A percentile compares a stretch with the other conserved stretches of the same genome.
phyloP scores from a whole-genome alignment of 2,113 vertebrate genomes.

The Misgurnus anguillicaudatus region DNA sequence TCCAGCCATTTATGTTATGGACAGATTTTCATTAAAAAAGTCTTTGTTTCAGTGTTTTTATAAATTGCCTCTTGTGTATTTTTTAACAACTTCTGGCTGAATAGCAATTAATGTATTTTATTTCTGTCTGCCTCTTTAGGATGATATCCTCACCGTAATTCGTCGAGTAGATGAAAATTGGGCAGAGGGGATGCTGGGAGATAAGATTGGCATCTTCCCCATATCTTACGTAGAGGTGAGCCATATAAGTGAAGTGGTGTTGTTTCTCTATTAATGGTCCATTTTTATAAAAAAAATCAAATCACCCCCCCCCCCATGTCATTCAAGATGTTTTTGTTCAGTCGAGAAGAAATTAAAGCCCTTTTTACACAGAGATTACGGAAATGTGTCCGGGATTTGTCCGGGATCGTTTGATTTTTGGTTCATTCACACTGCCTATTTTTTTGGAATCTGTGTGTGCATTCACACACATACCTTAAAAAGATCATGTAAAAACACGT shows the following conservation, averaged over 20 bases:
- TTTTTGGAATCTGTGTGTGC: too few relatives aligned
- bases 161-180: conserved; percentile 98
- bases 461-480: too few relatives aligned
- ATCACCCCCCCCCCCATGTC: too few relatives aligned
- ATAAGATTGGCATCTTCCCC: conserved; percentile 99
- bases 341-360: too few relatives aligned
- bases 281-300: too few relatives aligned
- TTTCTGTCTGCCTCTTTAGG: conserved; percentile 69
- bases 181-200: conserved; percentile 99
- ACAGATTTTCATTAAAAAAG: neutral
- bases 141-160: conserved; percentile 96
- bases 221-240: conserved; percentile 98
- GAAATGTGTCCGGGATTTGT: too few relatives aligned
- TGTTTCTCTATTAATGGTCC: neutral
- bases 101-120: conserved; percentile 26
- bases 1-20: neutral
- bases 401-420: too few relatives aligned
- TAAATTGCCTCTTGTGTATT: neutral
- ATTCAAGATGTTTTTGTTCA: too few relatives aligned
- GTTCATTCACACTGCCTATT: too few relatives aligned
- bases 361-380: too few relatives aligned
- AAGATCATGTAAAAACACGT: too few relatives aligned
- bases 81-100: conserved; percentile 24
- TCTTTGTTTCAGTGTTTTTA: neutral
- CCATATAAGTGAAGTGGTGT: neutral